phyloP scores from a whole-genome alignment of 92 coral and sea anemone species.

The Porites lobata region DNA sequence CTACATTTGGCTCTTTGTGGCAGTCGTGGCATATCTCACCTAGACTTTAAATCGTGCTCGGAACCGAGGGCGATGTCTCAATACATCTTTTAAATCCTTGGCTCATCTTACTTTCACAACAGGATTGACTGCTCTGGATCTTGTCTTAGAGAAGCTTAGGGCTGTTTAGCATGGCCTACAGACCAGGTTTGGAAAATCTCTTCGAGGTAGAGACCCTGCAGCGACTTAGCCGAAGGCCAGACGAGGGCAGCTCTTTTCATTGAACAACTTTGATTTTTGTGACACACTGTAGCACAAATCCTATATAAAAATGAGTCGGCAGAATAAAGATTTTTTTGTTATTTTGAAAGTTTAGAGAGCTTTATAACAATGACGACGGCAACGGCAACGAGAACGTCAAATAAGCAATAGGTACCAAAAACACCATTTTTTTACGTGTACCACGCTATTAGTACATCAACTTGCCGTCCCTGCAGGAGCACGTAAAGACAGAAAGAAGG shows the following conservation, averaged over 20 bases:
- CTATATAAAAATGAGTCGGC: background rate
- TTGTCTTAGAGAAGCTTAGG: constrained; percentile 3
- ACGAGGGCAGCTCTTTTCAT: constrained; percentile 13
- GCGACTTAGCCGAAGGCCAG: background rate
- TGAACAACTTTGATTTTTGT: constrained; percentile 12
- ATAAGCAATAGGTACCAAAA: too few relatives aligned
- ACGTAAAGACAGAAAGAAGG: too few relatives aligned
- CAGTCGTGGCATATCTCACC: too few relatives aligned
- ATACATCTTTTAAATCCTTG: constrained; percentile 28
- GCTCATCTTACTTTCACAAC: constrained; percentile 8
- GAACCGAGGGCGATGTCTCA: constrained; percentile 7
- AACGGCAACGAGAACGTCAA: background rate
- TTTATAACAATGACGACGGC: background rate
- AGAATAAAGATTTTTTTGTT: too few relatives aligned
- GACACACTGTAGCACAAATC: background rate
- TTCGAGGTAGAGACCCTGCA: background rate
- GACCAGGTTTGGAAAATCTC: constrained; percentile 14
- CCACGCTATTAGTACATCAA: too few relatives aligned
- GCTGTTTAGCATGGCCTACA: constrained; percentile 7
- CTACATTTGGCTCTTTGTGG: too few relatives aligned
- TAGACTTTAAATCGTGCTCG: constrained; percentile 14
- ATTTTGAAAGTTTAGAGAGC: too few relatives aligned
- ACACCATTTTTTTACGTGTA: too few relatives aligned
- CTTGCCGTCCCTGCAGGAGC: too few relatives aligned
- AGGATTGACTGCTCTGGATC: constrained; percentile 8